phyloP scores from a whole-genome alignment of 2,797 vertebrate genomes.

The Nannoperca australis region DNA sequence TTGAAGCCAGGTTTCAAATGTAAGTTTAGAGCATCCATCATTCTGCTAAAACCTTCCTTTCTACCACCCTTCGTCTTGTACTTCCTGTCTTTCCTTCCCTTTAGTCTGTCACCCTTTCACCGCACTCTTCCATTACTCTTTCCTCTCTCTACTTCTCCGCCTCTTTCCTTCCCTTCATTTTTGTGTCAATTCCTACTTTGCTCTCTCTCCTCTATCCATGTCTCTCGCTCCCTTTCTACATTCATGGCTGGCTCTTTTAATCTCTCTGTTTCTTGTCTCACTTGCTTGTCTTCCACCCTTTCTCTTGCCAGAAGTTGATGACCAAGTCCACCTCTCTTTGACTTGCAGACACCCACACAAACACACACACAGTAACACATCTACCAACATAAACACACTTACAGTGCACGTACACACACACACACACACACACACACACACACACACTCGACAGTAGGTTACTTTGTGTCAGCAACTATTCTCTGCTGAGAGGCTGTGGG shows the following conservation, averaged over 20 bases:
- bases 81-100: background rate
- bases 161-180: background rate
- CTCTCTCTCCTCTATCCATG: background rate
- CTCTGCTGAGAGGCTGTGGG: conserved; percentile 74
- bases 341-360: conserved; percentile 45
- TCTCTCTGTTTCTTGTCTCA: conserved; percentile 18
- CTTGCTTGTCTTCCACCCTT: conserved; percentile 32
- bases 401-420: conserved; percentile 8
- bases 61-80: background rate
- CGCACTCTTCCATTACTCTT: background rate
- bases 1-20: background rate
- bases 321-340: conserved; percentile 52
- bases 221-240: background rate
- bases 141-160: background rate
- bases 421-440: background rate
- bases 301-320: conserved; percentile 43
- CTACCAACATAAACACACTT: conserved; percentile 14
- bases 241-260: background rate
- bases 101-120: background rate
- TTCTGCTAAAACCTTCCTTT: background rate
- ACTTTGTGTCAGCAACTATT: conserved; percentile 74
- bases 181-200: background rate
- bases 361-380: conserved; percentile 10
- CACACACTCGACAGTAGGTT: conserved; percentile 56
- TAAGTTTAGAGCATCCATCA: background rate